Conservation (phyloP, 1,140 invertebrate genomes). For the Ooceraea biroi region DNA sequence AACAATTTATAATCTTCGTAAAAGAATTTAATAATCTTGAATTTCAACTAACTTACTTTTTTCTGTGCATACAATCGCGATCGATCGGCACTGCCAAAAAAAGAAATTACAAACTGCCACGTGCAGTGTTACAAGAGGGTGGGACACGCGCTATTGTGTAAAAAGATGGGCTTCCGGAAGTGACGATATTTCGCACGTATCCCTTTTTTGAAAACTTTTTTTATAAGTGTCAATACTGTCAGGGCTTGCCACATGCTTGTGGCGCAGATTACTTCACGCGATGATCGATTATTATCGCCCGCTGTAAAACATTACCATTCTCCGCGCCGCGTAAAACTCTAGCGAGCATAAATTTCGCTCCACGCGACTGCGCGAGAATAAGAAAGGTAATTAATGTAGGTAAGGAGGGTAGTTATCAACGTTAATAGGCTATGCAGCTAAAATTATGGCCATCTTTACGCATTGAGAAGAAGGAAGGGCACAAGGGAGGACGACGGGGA, state of each 20-base stretch:
- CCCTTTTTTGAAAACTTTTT: neutral
- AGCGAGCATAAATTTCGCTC: constrained; percentile 47
- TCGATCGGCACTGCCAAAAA: neutral
- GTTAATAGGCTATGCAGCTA: constrained; percentile 44
- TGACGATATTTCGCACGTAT: neutral
- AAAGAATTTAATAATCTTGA: too few relatives aligned
- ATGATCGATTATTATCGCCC: constrained; percentile 44
- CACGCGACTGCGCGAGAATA: constrained; percentile 25
- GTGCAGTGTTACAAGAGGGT: neutral
- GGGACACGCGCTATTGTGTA: constrained; percentile 15
- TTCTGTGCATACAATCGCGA: too few relatives aligned
- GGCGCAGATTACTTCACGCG: constrained; percentile 9
- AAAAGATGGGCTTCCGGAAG: constrained; percentile 13
- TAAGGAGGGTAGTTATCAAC: constrained; percentile 49
- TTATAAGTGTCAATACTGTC: constrained; percentile 27
- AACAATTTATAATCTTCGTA: too few relatives aligned
- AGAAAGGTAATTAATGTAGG: constrained; percentile 55
- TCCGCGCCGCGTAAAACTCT: constrained; percentile 25
- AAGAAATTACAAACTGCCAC: constrained; percentile 18
- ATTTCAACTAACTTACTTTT: too few relatives aligned
- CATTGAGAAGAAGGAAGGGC: constrained; percentile 29
- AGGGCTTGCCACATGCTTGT: constrained; percentile 30
- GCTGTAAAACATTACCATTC: constrained; percentile 42
- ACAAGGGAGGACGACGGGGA: too few relatives aligned
- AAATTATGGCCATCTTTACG: constrained; percentile 49